Conservation (phyloP, 2,113 vertebrate genomes). For the Felis chaus region DNA sequence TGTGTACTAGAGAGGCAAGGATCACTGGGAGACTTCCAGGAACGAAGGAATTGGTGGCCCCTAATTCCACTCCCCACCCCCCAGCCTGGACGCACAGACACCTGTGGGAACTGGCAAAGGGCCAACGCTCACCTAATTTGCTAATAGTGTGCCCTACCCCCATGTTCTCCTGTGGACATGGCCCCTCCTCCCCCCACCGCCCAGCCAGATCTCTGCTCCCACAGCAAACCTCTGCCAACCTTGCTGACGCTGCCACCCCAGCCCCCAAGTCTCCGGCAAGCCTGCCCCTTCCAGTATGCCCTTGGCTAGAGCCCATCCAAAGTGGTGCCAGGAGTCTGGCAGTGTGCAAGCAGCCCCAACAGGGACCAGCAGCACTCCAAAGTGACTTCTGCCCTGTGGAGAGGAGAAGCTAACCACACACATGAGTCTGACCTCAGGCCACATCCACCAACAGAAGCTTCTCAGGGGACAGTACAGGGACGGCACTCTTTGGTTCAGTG, state of each 20-base stretch:
- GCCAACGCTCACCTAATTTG: not conserved
- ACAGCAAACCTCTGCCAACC: not conserved
- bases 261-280: not conserved
- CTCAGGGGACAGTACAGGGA: not conserved
- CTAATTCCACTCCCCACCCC: not conserved
- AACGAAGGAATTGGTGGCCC: not conserved
- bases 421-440: not conserved
- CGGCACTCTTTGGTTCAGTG: not conserved
- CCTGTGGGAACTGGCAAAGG: not conserved
- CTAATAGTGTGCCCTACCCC: not conserved
- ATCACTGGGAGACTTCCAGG: not conserved
- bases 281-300: not conserved
- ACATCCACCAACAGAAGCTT: not conserved
- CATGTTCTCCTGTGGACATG: not conserved
- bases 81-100: not conserved
- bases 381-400: not conserved
- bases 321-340: not conserved
- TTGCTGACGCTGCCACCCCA: not conserved
- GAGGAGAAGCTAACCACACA: not conserved
- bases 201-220: not conserved
- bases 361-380: not conserved
- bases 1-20: not conserved
- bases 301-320: not conserved
- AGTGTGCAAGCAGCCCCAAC: not conserved
- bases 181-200: too few relatives aligned